Conservation (phyloP, 2,113 vertebrate species). For the Excalfactoria chinensis region DNA sequence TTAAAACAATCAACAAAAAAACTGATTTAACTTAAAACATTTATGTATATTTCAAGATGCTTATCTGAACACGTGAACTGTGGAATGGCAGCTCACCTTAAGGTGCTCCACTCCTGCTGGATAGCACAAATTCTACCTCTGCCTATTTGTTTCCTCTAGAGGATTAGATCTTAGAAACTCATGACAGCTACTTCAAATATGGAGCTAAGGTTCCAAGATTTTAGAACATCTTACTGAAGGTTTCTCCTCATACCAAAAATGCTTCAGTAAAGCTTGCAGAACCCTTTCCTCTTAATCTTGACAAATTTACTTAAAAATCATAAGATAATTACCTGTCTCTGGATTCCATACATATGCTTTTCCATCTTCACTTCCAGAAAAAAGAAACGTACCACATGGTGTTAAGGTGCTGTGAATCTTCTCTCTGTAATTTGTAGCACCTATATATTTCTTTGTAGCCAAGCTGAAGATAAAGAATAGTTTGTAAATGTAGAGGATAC, state of each 20-base stretch:
- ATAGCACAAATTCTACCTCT: not conserved
- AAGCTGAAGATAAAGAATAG: slow-evolving; percentile 77
- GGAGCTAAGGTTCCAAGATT: not conserved
- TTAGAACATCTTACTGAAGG: not conserved
- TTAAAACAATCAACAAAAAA: not conserved
- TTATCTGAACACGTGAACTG: not conserved
- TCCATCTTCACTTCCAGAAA: slow-evolving; percentile 96
- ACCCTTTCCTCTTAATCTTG: not conserved
- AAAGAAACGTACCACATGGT: slow-evolving; percentile 92
- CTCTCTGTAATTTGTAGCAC: slow-evolving; percentile 94
- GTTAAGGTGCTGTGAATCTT: slow-evolving; percentile 93
- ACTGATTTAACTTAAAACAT: not conserved
- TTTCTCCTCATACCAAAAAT: not conserved
- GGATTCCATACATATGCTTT: slow-evolving; percentile 95
- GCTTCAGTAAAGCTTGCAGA: not conserved
- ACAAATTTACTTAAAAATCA: not conserved
- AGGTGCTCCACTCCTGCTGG: not conserved
- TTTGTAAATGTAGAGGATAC: not conserved
- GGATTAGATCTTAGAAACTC: not conserved
- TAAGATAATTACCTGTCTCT: slow-evolving; percentile 87
- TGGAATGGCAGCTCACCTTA: not conserved
- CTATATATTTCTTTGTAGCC: slow-evolving; percentile 90
- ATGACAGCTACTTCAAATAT: not conserved
- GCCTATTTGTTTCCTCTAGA: not conserved
- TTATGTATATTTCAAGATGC: not conserved